These are phyloP conservation scores for Chromoteleia sp. DNA, from an alignment of 2,888 invertebrate genomes.

Conservation along the genomic window DNA sequence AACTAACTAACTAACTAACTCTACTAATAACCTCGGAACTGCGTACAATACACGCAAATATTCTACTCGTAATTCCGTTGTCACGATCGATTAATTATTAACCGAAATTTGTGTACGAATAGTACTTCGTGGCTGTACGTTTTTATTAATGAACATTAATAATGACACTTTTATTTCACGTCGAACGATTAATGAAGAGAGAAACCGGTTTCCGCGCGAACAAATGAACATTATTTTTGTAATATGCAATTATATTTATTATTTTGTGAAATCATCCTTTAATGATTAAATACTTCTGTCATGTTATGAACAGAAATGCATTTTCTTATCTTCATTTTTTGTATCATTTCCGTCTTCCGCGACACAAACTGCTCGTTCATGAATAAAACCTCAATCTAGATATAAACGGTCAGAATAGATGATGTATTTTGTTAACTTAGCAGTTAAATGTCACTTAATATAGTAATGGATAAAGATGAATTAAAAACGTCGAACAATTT, in stretches of 20 bases:
- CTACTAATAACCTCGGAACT: conserved; percentile 35
- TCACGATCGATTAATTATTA: conserved; percentile 13
- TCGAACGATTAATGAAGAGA: too few species aligned
- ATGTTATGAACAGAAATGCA: not conserved
- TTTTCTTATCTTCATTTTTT: conserved; percentile 4
- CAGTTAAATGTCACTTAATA: not conserved
- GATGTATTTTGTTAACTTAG: not conserved
- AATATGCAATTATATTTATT: conserved; percentile 3
- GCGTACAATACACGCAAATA: conserved; percentile 4
- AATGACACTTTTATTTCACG: too few species aligned
- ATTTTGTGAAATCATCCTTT: not conserved
- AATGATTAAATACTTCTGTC: not conserved
- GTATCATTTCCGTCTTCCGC: not conserved
- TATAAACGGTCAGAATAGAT: not conserved
- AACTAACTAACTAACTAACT: too few species aligned
- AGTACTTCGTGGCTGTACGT: too few species aligned
- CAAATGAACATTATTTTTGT: too few species aligned
- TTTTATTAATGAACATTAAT: too few species aligned
- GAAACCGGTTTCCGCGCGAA: too few species aligned
- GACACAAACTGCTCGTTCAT: not conserved
- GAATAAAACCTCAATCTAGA: not conserved
- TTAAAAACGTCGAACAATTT: not conserved
- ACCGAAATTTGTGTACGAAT: too few species aligned
- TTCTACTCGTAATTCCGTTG: not conserved
- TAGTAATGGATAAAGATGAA: not conserved